phyloP scores from a whole-genome alignment of 2,888 invertebrate species.

The Gryllus longicercus region DNA sequence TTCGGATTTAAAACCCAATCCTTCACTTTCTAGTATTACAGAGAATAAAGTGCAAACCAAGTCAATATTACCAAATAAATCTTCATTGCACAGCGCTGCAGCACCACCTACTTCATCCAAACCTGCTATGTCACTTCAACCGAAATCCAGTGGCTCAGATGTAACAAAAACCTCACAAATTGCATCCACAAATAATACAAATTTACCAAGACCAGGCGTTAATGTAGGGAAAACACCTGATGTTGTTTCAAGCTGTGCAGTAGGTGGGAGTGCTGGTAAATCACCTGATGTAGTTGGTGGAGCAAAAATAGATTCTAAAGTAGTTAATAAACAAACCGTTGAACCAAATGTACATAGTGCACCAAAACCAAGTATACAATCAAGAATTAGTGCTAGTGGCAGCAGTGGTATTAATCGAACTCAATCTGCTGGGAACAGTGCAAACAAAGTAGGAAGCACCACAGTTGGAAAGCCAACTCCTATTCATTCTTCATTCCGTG shows the following conservation, averaged over 20 bases:
- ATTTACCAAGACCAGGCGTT: not conserved
- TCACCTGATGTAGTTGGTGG: conserved; percentile 48
- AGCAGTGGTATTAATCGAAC: conserved; percentile 5
- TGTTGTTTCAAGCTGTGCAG: conserved; percentile 66
- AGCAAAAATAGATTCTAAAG: conserved; percentile 28
- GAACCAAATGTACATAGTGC: conserved; percentile 26
- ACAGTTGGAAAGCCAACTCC: conserved; percentile 2
- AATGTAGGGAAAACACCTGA: conserved; percentile 61
- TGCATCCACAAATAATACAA: conserved; percentile 23
- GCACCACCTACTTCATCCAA: not conserved
- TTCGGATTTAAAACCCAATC: conserved; percentile 26
- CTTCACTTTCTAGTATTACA: conserved; percentile 19
- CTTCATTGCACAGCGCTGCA: not conserved
- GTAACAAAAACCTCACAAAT: conserved; percentile 12
- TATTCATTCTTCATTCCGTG: conserved; percentile 29
- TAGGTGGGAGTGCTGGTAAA: conserved; percentile 24
- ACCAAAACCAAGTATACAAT: not conserved
- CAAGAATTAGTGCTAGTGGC: conserved; percentile 20
- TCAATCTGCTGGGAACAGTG: conserved; percentile 23
- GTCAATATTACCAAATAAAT: conserved; percentile 12
- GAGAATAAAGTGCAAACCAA: conserved; percentile 18
- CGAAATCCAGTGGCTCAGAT: not conserved
- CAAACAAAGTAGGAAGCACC: conserved; percentile 3
- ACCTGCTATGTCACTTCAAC: not conserved
- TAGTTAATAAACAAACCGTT: not conserved